Percentiles rank a stretch among this genome's conserved stretches.
phyloP scores from a whole-genome alignment of 30 jellyfish, hydroid and myxozoan species.

The Pelagia noctiluca region DNA sequence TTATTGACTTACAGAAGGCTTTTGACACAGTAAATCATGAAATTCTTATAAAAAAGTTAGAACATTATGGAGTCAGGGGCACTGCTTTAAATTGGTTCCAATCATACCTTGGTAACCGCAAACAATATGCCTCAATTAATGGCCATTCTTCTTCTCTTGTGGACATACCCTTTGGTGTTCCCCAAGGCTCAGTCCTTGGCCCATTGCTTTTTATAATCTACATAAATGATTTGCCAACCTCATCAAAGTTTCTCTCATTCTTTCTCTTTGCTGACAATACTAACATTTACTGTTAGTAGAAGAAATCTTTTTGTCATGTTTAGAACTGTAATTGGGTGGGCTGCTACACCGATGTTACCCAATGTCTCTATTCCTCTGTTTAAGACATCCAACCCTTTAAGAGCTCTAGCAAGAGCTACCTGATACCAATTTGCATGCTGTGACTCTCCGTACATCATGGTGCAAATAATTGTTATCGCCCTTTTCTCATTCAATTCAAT shows the following conservation, averaged over 20 bases:
- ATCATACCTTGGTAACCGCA: no score
- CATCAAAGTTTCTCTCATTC: neutral
- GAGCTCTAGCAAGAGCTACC: slow-evolving; percentile 26
- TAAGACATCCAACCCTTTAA: slow-evolving; percentile 18
- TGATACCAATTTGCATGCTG: slow-evolving; percentile 53
- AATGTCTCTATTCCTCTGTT: slow-evolving; percentile 10
- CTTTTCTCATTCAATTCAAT: slow-evolving; percentile 4
- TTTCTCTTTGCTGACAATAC: no score
- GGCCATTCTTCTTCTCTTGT: no score
- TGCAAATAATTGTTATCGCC: slow-evolving; percentile 15
- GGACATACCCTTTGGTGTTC: no score
- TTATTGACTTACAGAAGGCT: no score
- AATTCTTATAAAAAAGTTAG: no score
- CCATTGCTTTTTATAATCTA: no score
- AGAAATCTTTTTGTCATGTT: neutral
- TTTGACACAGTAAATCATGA: no score
- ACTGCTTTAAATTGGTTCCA: no score
- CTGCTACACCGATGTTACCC: slow-evolving; percentile 18
- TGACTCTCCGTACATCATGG: slow-evolving; percentile 37
- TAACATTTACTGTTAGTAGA: slow-evolving; percentile 33
- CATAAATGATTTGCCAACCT: neutral
- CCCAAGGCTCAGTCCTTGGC: no score
- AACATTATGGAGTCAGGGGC: no score
- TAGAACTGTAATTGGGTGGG: slow-evolving; percentile 22
- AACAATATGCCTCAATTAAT: no score